Percentiles rank a stretch among this genome's conserved stretches.
These are phyloP conservation scores for Xyrauchen texanus DNA, from an alignment of 2,113 vertebrate genomes.

Conservation along the genomic window DNA sequence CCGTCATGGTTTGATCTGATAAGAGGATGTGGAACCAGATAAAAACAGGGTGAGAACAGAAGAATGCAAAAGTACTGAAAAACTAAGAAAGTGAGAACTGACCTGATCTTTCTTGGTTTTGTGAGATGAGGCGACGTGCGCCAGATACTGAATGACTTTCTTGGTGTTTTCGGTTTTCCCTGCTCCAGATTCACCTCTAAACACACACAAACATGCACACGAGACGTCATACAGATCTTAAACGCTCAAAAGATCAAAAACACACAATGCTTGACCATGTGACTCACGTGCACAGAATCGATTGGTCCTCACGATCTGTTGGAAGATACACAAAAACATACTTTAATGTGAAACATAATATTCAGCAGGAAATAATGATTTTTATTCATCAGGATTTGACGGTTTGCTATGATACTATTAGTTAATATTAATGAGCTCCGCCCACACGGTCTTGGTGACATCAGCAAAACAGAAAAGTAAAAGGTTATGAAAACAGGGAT, in stretches of 20 bases:
- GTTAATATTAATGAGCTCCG: too few relatives aligned
- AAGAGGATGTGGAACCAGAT: neutral
- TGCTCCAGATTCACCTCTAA: conserved; percentile 95
- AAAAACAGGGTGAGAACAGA: neutral
- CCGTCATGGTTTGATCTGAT: neutral
- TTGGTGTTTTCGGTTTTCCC: conserved; percentile 99
- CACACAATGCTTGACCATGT: neutral
- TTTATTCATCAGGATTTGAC: too few relatives aligned
- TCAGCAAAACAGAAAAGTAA: too few relatives aligned
- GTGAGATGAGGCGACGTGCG: conserved; percentile 95
- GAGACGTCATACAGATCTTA: neutral
- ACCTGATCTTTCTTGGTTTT: conserved; percentile 99
- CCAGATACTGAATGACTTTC: conserved; percentile 98
- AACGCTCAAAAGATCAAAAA: neutral
- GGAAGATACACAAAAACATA: conserved; percentile 1
- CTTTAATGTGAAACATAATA: too few relatives aligned
- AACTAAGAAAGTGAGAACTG: conserved; percentile 40
- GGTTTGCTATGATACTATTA: too few relatives aligned
- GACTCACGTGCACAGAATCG: conserved; percentile 99
- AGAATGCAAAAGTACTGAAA: too few relatives aligned
- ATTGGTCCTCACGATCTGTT: conserved; percentile 96
- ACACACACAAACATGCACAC: neutral
- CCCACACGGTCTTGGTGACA: too few relatives aligned
- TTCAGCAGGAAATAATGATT: too few relatives aligned
- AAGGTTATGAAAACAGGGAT: too few relatives aligned